Evolutionary conservation across 2,888 invertebrate genomes (phyloP).

Genomic region (Drosophila maculinotata): DNA sequence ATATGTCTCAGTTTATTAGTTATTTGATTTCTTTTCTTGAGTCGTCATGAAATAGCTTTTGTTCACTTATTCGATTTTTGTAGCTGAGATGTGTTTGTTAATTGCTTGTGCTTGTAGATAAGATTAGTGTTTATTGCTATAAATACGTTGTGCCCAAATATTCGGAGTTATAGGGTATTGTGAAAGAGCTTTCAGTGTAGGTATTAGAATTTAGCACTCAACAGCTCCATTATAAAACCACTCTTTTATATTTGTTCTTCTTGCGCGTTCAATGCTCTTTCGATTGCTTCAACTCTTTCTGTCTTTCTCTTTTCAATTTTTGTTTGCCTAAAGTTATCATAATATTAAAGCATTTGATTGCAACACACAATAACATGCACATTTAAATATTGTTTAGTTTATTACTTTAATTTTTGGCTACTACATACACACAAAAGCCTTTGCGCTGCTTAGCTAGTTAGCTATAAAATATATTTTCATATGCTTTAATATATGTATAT

Average conservation of each 20-base stretch:
- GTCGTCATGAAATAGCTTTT: slow-evolving; percentile 39
- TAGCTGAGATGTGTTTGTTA: slow-evolving; percentile 41
- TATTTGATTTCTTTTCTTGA: slow-evolving; percentile 58
- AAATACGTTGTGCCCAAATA: slow-evolving; percentile 51
- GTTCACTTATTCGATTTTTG: slow-evolving; percentile 11
- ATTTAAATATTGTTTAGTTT: slow-evolving; percentile 61
- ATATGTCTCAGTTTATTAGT: slow-evolving; percentile 48
- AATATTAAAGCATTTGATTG: slow-evolving; percentile 71
- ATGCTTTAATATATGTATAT: slow-evolving; percentile 33
- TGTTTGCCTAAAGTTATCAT: slow-evolving; percentile 45
- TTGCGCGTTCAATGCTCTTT: slow-evolving; percentile 26
- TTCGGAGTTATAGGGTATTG: slow-evolving; percentile 39
- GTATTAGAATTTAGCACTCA: slow-evolving; percentile 60
- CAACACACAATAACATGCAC: slow-evolving; percentile 65
- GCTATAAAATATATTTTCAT: slow-evolving; percentile 63
- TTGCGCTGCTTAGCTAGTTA: slow-evolving; percentile 68
- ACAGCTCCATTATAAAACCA: slow-evolving; percentile 77
- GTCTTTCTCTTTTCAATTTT: slow-evolving; percentile 15
- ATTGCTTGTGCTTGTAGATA: slow-evolving; percentile 51
- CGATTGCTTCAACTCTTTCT: slow-evolving; percentile 55
- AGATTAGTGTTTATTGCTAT: slow-evolving; percentile 51
- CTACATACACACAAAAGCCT: slow-evolving; percentile 75
- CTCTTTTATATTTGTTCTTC: slow-evolving; percentile 28
- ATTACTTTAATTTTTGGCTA: slow-evolving; percentile 64
- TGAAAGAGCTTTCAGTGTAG: slow-evolving; percentile 30